phyloP scores from a whole-genome alignment of 2,797 vertebrate genomes.

The Sebastes baramenuke region DNA sequence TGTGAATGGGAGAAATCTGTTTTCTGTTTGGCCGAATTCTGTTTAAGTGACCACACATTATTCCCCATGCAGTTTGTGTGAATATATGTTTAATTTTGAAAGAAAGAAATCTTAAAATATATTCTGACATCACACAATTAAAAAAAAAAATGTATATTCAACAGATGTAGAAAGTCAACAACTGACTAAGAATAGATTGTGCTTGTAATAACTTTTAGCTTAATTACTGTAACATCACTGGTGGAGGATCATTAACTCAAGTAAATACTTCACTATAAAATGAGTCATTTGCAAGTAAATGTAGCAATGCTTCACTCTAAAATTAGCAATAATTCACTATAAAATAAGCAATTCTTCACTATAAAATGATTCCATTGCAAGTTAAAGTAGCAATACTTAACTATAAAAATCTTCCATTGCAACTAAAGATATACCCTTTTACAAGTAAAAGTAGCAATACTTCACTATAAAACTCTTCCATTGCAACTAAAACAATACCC shows the following conservation, averaged over 20 bases:
- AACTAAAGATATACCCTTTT: too few species aligned
- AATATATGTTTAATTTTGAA: background rate
- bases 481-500: too few species aligned
- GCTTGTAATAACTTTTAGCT: background rate
- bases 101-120: background rate
- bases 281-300: background rate
- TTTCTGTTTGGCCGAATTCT: background rate
- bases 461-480: background rate
- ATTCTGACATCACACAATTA: background rate
- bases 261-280: background rate
- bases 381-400: background rate
- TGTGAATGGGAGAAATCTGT: background rate
- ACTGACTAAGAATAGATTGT: background rate
- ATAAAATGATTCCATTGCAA: background rate
- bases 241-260: background rate
- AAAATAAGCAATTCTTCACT: background rate
- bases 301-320: background rate
- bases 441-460: too few species aligned
- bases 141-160: background rate
- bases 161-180: background rate
- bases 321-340: background rate
- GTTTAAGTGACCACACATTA: background rate
- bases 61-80: background rate
- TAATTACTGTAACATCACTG: background rate
- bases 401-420: background rate